phyloP scores from a whole-genome alignment of 2,113 vertebrate species.

The Alexandromys fortis region DNA sequence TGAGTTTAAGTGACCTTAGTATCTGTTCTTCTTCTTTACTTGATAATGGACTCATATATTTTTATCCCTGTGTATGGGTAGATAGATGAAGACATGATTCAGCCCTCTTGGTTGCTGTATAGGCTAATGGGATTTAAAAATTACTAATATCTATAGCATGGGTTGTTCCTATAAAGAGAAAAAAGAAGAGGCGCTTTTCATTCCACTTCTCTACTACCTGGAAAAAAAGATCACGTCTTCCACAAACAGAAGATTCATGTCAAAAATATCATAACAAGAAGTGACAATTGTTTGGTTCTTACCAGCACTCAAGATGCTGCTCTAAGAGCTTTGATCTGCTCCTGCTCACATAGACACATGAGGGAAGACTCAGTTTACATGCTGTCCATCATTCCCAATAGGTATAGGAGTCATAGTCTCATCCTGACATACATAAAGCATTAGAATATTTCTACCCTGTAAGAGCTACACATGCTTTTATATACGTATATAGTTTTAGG shows the following conservation, averaged over 20 bases:
- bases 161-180: not conserved
- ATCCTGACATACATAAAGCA: too few species aligned
- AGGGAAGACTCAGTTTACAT: not conserved
- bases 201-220: not conserved
- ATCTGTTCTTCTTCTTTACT: not conserved
- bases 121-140: not conserved
- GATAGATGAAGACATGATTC: not conserved
- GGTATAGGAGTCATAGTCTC: not conserved
- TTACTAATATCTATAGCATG: not conserved
- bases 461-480: not conserved
- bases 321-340: too few species aligned
- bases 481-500: not conserved
- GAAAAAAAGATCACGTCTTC: not conserved
- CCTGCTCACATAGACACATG: not conserved
- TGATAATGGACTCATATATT: not conserved
- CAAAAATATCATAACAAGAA: not conserved
- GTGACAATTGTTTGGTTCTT: not conserved
- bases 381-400: not conserved
- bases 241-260: not conserved
- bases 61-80: not conserved
- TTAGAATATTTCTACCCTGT: not conserved
- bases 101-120: not conserved
- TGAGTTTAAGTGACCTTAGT: not conserved
- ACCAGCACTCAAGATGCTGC: too few species aligned
- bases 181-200: not conserved